These are phyloP conservation scores for Chymomyza costata DNA, from an alignment of 1,140 invertebrate species.

Conservation along the genomic window DNA sequence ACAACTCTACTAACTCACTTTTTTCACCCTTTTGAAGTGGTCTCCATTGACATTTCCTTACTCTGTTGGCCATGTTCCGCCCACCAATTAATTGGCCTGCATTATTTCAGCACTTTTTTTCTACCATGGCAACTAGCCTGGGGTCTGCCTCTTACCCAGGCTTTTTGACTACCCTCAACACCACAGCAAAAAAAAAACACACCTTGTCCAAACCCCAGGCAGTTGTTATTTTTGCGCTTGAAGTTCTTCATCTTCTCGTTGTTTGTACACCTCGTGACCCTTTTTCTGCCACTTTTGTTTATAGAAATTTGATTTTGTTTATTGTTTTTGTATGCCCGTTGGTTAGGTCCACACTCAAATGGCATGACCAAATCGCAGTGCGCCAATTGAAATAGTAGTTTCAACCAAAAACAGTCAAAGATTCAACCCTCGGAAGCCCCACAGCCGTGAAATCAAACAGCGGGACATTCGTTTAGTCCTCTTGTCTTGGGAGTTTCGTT, in stretches of 20 bases:
- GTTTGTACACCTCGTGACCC: conserved; percentile 58
- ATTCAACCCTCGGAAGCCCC: no score
- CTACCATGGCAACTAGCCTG: no score
- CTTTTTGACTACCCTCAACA: no score
- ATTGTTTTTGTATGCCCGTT: conserved; percentile 29
- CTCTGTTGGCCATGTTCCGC: no score
- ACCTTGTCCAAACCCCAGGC: not conserved
- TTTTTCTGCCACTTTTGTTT: conserved; percentile 47
- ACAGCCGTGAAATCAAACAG: not conserved
- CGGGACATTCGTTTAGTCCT: conserved; percentile 18
- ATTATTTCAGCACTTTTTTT: no score
- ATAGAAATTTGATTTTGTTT: conserved; percentile 68
- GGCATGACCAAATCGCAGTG: conserved; percentile 15
- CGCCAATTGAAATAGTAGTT: conserved; percentile 2
- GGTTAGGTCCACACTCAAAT: no score
- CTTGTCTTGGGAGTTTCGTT: conserved; percentile 27
- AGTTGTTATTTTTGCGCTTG: conserved; percentile 21
- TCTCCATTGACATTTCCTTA: no score
- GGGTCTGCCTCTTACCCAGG: no score
- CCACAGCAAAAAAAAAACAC: no score
- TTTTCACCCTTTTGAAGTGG: no score
- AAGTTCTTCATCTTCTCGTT: conserved; percentile 5
- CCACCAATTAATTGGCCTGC: conserved; percentile 46
- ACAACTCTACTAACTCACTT: no score
- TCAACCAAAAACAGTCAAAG: no score